phyloP scores from a whole-genome alignment of 2,797 vertebrate genomes.

The Anas bernieri region DNA sequence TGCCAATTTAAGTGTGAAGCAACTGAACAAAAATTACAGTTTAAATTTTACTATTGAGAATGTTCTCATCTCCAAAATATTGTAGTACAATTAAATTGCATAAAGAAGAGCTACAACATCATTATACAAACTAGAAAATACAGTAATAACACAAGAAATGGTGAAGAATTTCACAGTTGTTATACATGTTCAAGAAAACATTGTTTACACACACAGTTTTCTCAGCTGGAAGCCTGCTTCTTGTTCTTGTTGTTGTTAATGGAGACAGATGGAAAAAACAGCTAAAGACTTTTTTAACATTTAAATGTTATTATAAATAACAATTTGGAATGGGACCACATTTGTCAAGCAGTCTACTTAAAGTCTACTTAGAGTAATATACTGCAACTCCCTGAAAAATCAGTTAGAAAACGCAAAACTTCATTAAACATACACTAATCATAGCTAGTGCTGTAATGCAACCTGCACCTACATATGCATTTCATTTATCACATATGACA shows the following conservation, averaged over 20 bases:
- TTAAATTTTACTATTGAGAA: constrained; percentile 46
- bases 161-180: background rate
- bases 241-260: background rate
- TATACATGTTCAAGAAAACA: background rate
- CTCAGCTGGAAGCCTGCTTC: background rate
- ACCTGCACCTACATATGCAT: background rate
- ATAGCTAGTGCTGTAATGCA: background rate
- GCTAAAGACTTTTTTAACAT: background rate
- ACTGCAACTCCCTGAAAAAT: background rate
- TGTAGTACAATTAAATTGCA: constrained; percentile 45
- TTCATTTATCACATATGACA: background rate
- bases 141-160: background rate
- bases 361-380: background rate
- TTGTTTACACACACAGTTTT: background rate
- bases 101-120: background rate
- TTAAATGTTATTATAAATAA: background rate
- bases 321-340: background rate
- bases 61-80: constrained; percentile 33
- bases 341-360: background rate
- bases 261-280: accelerated
- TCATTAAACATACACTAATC: background rate
- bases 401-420: background rate
- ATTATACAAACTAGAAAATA: background rate
- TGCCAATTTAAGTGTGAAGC: constrained; percentile 49
- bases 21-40: constrained; percentile 53